Evolutionary conservation across 2,797 vertebrate genomes (phyloP), one percentile per base, ranked within the genome.

Genomic region (Darevskia nairensis): DNA sequence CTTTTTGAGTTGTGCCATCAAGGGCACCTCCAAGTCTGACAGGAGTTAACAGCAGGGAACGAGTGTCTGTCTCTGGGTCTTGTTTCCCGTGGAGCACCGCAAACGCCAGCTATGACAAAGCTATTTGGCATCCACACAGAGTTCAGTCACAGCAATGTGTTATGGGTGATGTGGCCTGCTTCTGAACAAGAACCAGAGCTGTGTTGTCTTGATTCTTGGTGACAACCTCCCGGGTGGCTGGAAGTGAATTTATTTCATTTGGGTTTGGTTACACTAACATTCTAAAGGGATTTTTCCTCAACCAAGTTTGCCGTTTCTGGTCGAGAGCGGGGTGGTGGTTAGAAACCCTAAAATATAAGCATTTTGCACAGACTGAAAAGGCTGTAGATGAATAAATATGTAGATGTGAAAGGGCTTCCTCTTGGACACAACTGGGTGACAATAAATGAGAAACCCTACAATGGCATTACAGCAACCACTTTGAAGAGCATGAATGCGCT

Each of bases 391-490:
- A 61, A 75, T 39, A 61, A 74, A 32, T 75, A 44, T 68, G 59
- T 39, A 19, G 59, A 21, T 76, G 35, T 75, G 59, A 80, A 90
- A 89, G 0, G 0, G 4, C 3, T 72, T 59, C 29, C 59, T 69
- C 74, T 75, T 66, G 29, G 91, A 93, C 89, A 84, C 77, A 46
- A 80, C 3, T 76, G 82, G 85, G 77, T 78, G 89, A 91, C 88
- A 90, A 91, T 83, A 95, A 94, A 88, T 75, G 89, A 35, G 32
- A 75, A 89, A 77, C 35, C 15, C 32, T 50, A 11, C 59, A 21
- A 68, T 25, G 0, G 76, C 88, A 50, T 80, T 95, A 86, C 90
- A 92, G 89, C 89, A 92, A 86, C 78, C 71, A 85, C 82, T 92
- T 93, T 90, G 80, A 88, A 90, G 25, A 13, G 29, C 75, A 78